phyloP scores from a whole-genome alignment of 1,140 invertebrate genomes.

The Procambarus clarkii region DNA sequence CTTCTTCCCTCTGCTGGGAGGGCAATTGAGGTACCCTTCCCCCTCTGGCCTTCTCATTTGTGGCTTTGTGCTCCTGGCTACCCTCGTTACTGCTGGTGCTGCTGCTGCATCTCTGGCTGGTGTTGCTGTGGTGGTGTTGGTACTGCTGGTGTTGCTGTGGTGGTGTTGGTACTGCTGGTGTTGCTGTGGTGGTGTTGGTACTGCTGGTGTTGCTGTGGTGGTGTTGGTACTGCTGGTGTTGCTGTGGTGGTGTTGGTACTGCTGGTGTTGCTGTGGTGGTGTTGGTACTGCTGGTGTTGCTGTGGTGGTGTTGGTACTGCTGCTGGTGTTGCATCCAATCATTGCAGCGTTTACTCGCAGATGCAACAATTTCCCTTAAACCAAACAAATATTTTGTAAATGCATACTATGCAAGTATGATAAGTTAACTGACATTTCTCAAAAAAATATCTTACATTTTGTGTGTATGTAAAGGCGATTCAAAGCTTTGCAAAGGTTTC shows the following conservation, averaged over 20 bases:
- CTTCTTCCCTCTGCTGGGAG: background rate
- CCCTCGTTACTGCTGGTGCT: background rate
- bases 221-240: background rate
- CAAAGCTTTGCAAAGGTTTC: too few species aligned
- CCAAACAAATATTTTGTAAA: too few species aligned
- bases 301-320: background rate
- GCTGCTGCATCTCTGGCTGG: background rate
- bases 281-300: background rate
- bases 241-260: background rate
- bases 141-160: background rate
- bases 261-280: background rate
- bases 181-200: background rate
- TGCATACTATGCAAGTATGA: too few species aligned
- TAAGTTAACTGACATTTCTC: too few species aligned
- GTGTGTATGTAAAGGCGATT: too few species aligned
- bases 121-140: background rate
- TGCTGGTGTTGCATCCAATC: too few species aligned
- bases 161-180: background rate
- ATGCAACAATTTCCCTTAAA: too few species aligned
- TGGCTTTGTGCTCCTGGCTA: background rate
- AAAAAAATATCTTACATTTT: too few species aligned
- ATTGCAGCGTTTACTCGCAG: too few species aligned
- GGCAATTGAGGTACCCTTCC: background rate
- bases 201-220: background rate
- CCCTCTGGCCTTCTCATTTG: background rate